Evolutionary conservation across 2,113 vertebrate species (phyloP).

Genomic region (Grantiella picta): DNA sequence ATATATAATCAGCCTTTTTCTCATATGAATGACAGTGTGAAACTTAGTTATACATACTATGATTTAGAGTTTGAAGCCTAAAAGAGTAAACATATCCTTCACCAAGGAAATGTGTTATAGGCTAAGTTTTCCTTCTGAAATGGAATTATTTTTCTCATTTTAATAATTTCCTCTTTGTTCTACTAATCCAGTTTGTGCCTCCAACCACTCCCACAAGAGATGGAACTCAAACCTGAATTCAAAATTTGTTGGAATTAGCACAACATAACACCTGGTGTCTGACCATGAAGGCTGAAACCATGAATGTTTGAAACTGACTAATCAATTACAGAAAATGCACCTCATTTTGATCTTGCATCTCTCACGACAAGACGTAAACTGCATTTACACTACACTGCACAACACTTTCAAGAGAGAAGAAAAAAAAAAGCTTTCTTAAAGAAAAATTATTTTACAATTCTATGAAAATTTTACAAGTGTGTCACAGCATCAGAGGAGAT

Average conservation of each 20-base stretch:
- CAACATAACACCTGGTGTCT: neutral
- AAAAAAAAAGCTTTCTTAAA: neutral
- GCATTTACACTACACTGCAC: neutral
- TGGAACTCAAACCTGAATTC: neutral
- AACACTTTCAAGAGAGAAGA: neutral
- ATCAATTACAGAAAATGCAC: neutral
- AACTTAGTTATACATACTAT: neutral
- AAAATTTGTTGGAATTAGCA: neutral
- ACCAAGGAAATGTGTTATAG: neutral
- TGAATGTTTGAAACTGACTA: neutral
- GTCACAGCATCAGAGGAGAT: conserved; percentile 7
- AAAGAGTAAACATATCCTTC: neutral
- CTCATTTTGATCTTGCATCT: neutral
- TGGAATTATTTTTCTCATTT: neutral
- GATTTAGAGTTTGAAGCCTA: neutral
- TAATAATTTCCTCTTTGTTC: neutral
- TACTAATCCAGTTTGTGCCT: neutral
- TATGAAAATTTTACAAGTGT: conserved; percentile 28
- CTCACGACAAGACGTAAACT: neutral
- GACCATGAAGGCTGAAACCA: neutral
- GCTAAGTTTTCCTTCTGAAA: neutral
- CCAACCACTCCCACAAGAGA: neutral
- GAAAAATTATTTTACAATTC: conserved; percentile 30
- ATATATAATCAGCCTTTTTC: neutral
- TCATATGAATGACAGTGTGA: neutral